Evolutionary conservation across 2,888 invertebrate genomes (phyloP), one percentile per base, ranked within the genome.

Genomic region (Electrophaes corylata): DNA sequence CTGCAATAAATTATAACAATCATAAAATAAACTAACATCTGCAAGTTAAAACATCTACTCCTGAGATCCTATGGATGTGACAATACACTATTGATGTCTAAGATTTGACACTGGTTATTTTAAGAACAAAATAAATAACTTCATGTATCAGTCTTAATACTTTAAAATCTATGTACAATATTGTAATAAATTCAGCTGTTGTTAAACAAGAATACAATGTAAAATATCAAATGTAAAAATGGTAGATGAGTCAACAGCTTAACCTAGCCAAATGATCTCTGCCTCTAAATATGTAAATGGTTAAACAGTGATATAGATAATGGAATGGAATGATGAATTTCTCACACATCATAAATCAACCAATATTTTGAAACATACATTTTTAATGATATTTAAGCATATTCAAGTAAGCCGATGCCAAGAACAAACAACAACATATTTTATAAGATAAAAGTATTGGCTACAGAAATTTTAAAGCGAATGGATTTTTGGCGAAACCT

Each of bases 91-190:
- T 83, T 72, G 78, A 79, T 78, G 80, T 79, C 82, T 84, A 81
- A 83, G 76, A 83, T 88, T 88, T 89, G 88, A 88, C 87, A 88
- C 88, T 84, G 88, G 84, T 86, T 84, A 85, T 84, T 87, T 86
- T 85, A 86, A 75, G 84, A 86, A 89, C 80, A 53, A 86, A 90
- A 90, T 88, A 90, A 89, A 89, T 89, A 88, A 88, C 86, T 83
- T 90, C 86, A 88, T 77, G 79, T 88, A 90, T 91, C 91, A 91
- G 91, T 91, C 91, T 90, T 86, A 88, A 86, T 74, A 85, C 87
- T 86, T 87, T 87, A 83, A 87, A 69, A 82, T 84, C 83, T 91
- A 91, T 90, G 76, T 90, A 91, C 90, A 90, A 78, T 81, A 81
- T 79, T 78, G 84, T 84, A 77, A 78, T 81, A 81, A 86, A 84